These are phyloP conservation scores for Corythoichthys haematopterus DNA, from an alignment of 2,113 vertebrate genomes.

Conservation along the genomic window DNA sequence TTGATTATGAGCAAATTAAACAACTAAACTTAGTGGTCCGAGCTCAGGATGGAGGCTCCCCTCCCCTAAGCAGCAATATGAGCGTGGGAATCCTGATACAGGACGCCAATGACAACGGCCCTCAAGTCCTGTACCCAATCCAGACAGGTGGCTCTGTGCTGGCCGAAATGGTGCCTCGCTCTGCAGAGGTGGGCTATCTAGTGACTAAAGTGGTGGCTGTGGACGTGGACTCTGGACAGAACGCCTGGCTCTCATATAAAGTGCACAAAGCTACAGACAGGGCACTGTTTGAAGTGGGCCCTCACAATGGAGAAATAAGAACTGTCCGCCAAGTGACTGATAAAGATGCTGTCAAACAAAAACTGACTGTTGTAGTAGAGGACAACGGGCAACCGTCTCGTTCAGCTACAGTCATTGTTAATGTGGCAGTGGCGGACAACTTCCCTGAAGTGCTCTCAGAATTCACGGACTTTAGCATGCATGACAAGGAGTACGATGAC, in stretches of 20 bases:
- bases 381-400: background rate
- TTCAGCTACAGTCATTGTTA: background rate
- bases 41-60: conserved; percentile 38
- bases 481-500: conserved; percentile 4
- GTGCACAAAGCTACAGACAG: background rate
- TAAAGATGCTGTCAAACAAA: background rate
- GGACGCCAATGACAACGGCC: conserved; percentile 4
- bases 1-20: conserved; percentile 67
- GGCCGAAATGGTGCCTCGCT: background rate
- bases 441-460: conserved; percentile 1
- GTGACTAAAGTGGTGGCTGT: conserved; percentile 3
- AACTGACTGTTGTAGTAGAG: background rate
- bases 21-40: conserved; percentile 23
- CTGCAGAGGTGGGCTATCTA: background rate
- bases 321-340: background rate
- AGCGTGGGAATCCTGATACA: background rate
- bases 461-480: background rate
- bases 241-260: background rate
- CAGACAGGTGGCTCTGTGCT: background rate
- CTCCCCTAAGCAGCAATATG: conserved; percentile 25
- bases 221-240: background rate
- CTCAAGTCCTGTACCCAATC: conserved; percentile 3
- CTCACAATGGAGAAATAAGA: background rate
- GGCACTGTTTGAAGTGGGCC: background rate
- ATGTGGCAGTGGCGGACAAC: background rate